phyloP scores from a whole-genome alignment of 37 sponge, comb jelly and placozoan genomes.

The Crambe crambe region DNA sequence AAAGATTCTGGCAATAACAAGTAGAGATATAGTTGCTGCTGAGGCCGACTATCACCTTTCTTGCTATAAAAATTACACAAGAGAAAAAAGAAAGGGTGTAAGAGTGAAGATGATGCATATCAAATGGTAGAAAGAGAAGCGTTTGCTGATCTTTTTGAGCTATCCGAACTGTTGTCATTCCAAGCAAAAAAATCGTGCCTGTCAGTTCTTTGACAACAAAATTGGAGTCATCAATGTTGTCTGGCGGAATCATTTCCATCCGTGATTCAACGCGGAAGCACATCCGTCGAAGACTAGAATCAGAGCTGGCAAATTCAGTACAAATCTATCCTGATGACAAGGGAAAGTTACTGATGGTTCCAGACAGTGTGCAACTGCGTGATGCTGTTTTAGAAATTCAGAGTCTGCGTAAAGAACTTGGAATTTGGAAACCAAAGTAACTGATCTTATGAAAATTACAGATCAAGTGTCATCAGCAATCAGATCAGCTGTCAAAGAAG shows the following conservation, averaged over 20 bases:
- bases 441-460: background rate
- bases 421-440: conserved; percentile 14
- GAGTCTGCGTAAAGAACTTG: conserved; percentile 9
- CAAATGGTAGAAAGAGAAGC: background rate
- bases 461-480: conserved; percentile 6
- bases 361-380: background rate
- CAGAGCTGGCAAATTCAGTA: background rate
- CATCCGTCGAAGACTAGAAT: conserved; percentile 2
- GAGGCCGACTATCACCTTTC: conserved; percentile 11
- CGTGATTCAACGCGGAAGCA: background rate
- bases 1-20: conserved; percentile 1
- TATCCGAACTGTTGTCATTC: conserved; percentile 3
- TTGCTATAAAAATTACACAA: conserved; percentile 8
- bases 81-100: conserved; percentile 3
- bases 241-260: background rate
- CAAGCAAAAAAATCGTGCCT: conserved; percentile 1
- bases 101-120: background rate
- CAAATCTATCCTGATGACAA: conserved; percentile 12
- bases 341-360: conserved; percentile 12
- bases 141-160: too few relatives aligned
- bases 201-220: background rate
- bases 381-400: conserved; percentile 4
- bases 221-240: background rate
- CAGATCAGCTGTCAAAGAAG: conserved; percentile 11
- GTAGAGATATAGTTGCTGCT: conserved; percentile 16